Conservation (phyloP, 2,797 vertebrate genomes). For the Molossus alvarezi region DNA sequence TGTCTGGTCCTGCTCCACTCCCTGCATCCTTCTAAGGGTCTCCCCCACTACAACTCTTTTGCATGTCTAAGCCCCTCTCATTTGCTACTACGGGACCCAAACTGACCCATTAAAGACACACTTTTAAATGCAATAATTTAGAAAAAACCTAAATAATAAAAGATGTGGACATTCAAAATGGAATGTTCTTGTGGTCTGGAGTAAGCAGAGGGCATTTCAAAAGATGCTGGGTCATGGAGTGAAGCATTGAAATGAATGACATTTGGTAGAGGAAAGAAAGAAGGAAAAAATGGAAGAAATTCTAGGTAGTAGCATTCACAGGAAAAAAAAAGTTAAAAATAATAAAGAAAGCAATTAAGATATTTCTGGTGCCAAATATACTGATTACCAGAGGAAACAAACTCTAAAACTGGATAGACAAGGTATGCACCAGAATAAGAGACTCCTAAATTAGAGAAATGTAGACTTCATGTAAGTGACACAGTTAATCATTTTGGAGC, state of each 20-base stretch:
- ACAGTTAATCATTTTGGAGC: neutral
- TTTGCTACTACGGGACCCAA: neutral
- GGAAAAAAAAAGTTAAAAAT: neutral
- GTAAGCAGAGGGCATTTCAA: neutral
- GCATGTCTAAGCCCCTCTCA: neutral
- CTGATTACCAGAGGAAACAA: neutral
- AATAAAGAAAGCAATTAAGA: neutral
- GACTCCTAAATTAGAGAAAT: neutral
- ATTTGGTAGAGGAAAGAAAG: neutral
- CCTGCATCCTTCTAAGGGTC: neutral
- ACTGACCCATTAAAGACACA: neutral
- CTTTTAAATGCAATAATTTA: neutral
- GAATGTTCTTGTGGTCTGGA: neutral
- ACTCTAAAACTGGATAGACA: neutral
- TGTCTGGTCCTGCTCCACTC: neutral
- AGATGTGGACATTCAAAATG: neutral
- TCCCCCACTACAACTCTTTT: neutral
- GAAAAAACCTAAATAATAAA: constrained; percentile 3
- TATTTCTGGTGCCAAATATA: neutral
- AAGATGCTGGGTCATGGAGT: neutral
- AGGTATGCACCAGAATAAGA: neutral
- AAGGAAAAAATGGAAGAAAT: neutral
- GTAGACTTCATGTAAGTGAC: neutral
- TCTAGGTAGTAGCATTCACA: neutral
- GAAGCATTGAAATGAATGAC: neutral